These are phyloP conservation scores for Syrista parreyssii DNA, from an alignment of 2,888 invertebrate genomes.

Conservation along the genomic window DNA sequence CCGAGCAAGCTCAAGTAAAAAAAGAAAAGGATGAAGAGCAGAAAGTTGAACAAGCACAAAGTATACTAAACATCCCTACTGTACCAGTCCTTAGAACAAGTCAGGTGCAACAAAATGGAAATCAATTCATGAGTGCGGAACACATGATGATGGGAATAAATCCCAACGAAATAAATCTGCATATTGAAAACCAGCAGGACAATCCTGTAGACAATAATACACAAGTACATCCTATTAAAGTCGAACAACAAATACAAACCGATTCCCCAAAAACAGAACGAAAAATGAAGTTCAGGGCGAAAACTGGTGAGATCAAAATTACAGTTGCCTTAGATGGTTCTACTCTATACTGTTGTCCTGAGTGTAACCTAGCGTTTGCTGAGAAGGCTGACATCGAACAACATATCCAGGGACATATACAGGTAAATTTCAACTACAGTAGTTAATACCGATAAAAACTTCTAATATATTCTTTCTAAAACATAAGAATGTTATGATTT, in stretches of 20 bases:
- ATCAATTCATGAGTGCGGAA: conserved; percentile 50
- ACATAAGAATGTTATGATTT: neutral
- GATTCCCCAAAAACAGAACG: conserved; percentile 55
- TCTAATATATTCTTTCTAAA: conserved; percentile 6
- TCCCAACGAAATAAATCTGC: conserved; percentile 56
- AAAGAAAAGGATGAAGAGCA: conserved; percentile 53
- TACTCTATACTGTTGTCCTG: conserved; percentile 66
- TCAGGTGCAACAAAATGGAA: conserved; percentile 52
- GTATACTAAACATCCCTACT: conserved; percentile 63
- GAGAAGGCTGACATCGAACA: conserved; percentile 66
- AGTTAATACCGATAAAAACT: conserved; percentile 43
- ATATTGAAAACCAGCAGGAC: conserved; percentile 47
- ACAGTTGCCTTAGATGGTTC: conserved; percentile 63
- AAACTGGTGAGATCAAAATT: conserved; percentile 64
- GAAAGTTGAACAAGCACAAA: conserved; percentile 52
- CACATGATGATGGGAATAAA: conserved; percentile 54
- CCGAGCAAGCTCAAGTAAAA: conserved; percentile 48
- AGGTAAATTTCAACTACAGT: conserved; percentile 39
- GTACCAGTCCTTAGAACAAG: conserved; percentile 55
- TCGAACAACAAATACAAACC: conserved; percentile 51
- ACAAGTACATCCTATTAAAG: conserved; percentile 31
- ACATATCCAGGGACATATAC: conserved; percentile 63
- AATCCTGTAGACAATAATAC: conserved; percentile 46
- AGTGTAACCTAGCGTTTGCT: conserved; percentile 66
- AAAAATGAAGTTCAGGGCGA: conserved; percentile 63